A percentile compares a stretch with the other conserved stretches of the same genome.
phyloP scores from a whole-genome alignment of 2,888 invertebrate species.

The Acanthosepion lycidas region DNA sequence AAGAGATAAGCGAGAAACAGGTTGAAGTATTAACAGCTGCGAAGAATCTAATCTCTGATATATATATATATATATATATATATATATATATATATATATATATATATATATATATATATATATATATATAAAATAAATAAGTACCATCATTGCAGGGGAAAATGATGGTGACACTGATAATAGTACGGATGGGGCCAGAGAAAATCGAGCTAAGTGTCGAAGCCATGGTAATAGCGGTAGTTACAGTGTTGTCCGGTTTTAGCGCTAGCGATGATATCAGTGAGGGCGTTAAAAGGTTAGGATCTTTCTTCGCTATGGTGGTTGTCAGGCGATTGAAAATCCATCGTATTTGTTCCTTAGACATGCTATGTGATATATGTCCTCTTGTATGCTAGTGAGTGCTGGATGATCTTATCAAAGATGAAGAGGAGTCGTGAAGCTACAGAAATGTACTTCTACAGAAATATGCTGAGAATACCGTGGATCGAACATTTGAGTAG shows the following conservation, averaged over 20 bases:
- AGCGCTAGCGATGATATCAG: background rate
- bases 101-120: no score
- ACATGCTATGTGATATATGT: no score
- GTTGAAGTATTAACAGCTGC: slow-evolving; percentile 33
- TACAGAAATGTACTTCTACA: no score
- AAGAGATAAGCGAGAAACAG: slow-evolving; percentile 11
- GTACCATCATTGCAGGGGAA: background rate
- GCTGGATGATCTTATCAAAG: no score
- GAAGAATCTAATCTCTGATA: slow-evolving; percentile 16
- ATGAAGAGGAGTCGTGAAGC: no score
- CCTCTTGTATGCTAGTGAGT: no score
- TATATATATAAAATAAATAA: background rate
- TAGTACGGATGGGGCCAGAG: background rate
- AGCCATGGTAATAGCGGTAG: no score
- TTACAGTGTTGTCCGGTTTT: background rate
- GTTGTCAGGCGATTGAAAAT: background rate
- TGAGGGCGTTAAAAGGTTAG: background rate
- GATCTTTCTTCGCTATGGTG: background rate
- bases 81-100: no score
- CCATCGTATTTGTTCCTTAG: no score
- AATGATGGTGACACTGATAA: background rate
- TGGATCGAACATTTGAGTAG: no score
- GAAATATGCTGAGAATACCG: no score
- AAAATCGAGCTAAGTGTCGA: background rate
- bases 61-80: background rate